These are phyloP conservation scores for Pampusana beccarii DNA, from an alignment of 2,113 vertebrate genomes.

Conservation along the genomic window DNA sequence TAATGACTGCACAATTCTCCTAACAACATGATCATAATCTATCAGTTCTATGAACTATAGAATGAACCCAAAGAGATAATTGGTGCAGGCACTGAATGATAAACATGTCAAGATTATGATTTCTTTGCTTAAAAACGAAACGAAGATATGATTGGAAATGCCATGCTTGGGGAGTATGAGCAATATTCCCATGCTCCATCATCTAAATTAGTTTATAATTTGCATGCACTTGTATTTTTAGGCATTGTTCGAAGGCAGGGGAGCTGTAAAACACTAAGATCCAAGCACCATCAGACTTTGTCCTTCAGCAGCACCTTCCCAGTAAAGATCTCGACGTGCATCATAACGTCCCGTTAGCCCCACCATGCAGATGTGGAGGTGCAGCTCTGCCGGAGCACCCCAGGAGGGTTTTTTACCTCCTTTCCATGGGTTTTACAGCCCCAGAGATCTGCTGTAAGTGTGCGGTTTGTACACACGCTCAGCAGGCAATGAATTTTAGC, in stretches of 20 bases:
- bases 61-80: conserved; percentile 75
- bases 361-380: neutral
- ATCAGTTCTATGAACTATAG: conserved; percentile 68
- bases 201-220: conserved; percentile 72
- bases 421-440: neutral
- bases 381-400: neutral
- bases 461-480: neutral
- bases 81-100: conserved; percentile 72
- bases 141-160: conserved; percentile 60
- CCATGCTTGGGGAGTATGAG: conserved; percentile 60
- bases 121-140: conserved; percentile 76
- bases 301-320: conserved; percentile 35
- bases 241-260: conserved; percentile 34
- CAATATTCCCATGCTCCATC: conserved; percentile 65
- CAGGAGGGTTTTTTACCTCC: neutral
- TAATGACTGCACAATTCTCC: conserved; percentile 69
- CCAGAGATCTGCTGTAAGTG: neutral
- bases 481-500: neutral
- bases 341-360: neutral
- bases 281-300: conserved; percentile 10
- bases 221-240: conserved; percentile 66
- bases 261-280: conserved; percentile 39
- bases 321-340: neutral
- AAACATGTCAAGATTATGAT: conserved; percentile 77
- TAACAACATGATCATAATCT: conserved; percentile 74